phyloP scores from a whole-genome alignment of 2,888 invertebrate species.

The Blastobasis lacticolella region DNA sequence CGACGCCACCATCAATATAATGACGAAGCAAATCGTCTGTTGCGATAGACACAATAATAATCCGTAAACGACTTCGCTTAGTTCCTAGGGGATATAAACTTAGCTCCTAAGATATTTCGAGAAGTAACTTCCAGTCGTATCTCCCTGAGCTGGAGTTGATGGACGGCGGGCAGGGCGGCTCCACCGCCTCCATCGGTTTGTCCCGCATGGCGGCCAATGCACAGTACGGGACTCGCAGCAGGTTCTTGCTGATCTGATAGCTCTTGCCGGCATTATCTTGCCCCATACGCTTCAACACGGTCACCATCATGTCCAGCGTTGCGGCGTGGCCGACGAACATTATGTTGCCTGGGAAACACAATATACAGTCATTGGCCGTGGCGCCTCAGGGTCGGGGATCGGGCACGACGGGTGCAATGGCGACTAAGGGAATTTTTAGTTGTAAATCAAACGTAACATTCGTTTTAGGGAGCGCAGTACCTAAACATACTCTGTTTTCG shows the following conservation, averaged over 20 bases:
- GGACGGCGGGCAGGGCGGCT: conserved; percentile 87
- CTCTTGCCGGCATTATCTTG: conserved; percentile 63
- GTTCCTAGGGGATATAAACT: too few relatives aligned
- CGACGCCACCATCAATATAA: too few relatives aligned
- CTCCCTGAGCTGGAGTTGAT: conserved; percentile 90
- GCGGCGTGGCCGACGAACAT: conserved; percentile 94
- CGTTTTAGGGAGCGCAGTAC: too few relatives aligned
- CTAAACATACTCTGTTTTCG: too few relatives aligned
- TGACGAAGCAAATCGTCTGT: too few relatives aligned
- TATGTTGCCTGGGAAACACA: conserved; percentile 74
- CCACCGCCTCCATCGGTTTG: conserved; percentile 80
- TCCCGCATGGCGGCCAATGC: conserved; percentile 78
- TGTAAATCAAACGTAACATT: too few relatives aligned
- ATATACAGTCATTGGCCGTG: too few relatives aligned
- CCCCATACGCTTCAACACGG: conserved; percentile 75
- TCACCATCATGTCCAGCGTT: conserved; percentile 88
- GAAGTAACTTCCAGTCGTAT: conserved; percentile 82
- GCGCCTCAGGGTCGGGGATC: too few relatives aligned
- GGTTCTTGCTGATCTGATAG: conserved; percentile 81
- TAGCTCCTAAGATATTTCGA: background rate
- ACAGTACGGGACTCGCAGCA: conserved; percentile 90
- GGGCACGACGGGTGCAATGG: too few relatives aligned
- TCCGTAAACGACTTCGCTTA: too few relatives aligned
- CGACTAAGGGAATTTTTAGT: too few relatives aligned
- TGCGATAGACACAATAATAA: too few relatives aligned